Base-by-base conservation (phyloP, 2,888 invertebrate species). In the Sphinx pinastri region DNA sequence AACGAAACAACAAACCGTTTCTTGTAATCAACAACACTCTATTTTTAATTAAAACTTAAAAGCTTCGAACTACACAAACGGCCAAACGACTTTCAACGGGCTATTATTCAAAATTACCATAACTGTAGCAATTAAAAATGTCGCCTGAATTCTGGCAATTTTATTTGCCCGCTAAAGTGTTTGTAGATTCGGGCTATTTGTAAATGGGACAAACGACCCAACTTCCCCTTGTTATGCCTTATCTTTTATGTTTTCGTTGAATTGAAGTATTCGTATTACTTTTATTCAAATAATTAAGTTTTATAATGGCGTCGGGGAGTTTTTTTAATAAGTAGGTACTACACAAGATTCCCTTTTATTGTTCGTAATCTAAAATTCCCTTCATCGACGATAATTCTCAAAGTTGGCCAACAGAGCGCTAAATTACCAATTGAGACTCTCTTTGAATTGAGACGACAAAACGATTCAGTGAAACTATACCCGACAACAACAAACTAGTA, bases 61-160 rank as follows among this genome's bases (percentile, higher is more conserved):
- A 63, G 7, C 47, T 19, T 13, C 19, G 12, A 47, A 49, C 58
- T 38, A 63, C 63, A 19, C 63, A 19, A 13, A 63, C 16, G 49
- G 12, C 19, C 5, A 63, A 63, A 63, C 19, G 49, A 47, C 47
- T 63, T 49, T 47, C 16, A 16, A 16, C 60, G 12, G 47, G 60
- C 60, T 16, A 45, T 60, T 60, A 60, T 71, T 72, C 59, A 25
- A 38, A 45, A 60, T 60, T 60, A 47, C 47, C 47, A 60, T 60
- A 47, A 60, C 47, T 60, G 16, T 45, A 11, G 49, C 13, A 13
- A 49, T 63, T 49, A 63, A 49, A 63, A 63, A 55, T 55, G 19
- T 12, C 60, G 38, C 60, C 12, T 19, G 19, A 49, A 47, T 49
- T 63, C 49, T 13, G 13, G 60, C 71, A 73, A 75, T 76, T 76